Evolutionary conservation across 2,113 vertebrate genomes (phyloP), one percentile per base, ranked within the genome.

Genomic region (Sebastes schlegelii): DNA sequence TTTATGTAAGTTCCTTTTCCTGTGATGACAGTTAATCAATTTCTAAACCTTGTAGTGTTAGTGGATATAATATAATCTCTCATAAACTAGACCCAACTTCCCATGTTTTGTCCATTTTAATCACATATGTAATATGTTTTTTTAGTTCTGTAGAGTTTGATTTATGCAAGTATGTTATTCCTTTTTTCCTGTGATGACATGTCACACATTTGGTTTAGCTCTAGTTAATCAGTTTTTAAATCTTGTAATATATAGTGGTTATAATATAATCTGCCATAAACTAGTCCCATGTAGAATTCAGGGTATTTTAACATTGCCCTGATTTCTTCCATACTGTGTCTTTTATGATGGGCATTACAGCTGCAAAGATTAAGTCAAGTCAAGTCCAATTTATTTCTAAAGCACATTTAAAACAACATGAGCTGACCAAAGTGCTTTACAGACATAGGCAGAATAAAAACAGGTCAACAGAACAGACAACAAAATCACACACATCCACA

Each of bases 251-350:
- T 61, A 26, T 14, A 77, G 60, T 74, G 13, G 17, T 40, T 54
- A 8, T 45, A 11, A 43, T 34, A 16, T 55, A 40, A 69, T 69
- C 64, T 11, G 1, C 6, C 40, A 80, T 40, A 77, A 45, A 69
- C 11, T 51, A 17, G 46, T 19, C 13, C n/a, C 64, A 14, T 26
- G 58, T 4, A 76, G 49, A 68, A 69, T 73, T 58, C 51, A 67
- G 71, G 23, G 7, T 55, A 73, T 79, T 76, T 68, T 84, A 60
- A 84, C 88, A 88, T 77, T 89, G 91, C 63, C 68, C 94, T 96
- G 93, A 82, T 77, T 70, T 69, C 45, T 51, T 57, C 23, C 2
- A 12, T 48, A 40, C 11, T 13, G 1, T 7, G 4, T 12, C 19
- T 66, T 66, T 60, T 40, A 34, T 63, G 43, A 0, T 52, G 51